Conservation (phyloP, 2,113 vertebrate species). For the Hypocryptadius cinnamomeus region DNA sequence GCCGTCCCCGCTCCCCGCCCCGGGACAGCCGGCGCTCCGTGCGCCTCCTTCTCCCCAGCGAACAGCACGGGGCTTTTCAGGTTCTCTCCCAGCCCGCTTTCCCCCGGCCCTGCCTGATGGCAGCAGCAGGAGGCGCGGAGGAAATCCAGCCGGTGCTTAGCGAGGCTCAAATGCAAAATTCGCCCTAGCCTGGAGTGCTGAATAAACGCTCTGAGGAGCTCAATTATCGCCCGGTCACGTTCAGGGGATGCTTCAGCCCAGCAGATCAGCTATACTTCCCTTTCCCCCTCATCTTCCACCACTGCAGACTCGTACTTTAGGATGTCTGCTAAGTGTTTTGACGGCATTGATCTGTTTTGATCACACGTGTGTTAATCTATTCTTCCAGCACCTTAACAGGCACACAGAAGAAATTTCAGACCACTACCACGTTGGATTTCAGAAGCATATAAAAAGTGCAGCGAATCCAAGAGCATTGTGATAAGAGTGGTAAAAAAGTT, state of each 20-base stretch:
- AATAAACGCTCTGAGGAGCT: not conserved
- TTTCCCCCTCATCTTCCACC: not conserved
- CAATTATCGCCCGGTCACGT: not conserved
- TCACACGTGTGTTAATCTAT: not conserved
- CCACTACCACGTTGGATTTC: accelerated
- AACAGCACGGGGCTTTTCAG: not conserved
- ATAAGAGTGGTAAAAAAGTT: not conserved
- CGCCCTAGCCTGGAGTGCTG: accelerated
- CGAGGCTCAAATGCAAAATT: not conserved
- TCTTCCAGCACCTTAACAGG: not conserved
- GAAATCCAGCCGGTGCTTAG: not conserved
- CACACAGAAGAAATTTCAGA: not conserved
- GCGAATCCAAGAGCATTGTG: accelerated
- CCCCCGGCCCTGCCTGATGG: not conserved
- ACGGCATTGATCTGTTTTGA: not conserved
- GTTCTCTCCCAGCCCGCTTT: not conserved
- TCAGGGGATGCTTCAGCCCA: not conserved
- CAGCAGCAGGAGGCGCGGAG: not conserved
- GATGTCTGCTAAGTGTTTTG: not conserved
- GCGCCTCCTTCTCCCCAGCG: accelerated
- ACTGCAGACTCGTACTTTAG: accelerated
- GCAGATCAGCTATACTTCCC: not conserved
- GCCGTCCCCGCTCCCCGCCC: too few species aligned
- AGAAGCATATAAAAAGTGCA: not conserved
- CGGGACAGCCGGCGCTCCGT: not conserved